Base-by-base conservation (phyloP, 2,888 invertebrate genomes). In the Syrphus vitripennis region DNA sequence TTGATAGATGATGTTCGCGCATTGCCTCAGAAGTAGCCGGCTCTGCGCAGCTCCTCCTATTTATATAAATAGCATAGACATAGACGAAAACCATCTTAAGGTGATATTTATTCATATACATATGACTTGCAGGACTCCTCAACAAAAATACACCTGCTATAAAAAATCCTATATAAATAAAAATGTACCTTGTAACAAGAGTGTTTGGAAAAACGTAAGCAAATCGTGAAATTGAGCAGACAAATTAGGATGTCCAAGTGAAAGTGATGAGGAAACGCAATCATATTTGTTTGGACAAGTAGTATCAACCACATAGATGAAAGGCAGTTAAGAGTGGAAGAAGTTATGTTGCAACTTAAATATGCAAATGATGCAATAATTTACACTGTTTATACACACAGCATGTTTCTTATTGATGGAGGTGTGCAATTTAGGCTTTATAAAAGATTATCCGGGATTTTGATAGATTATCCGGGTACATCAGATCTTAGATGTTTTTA, bases 181-280 rank as follows among this genome's bases (percentile, higher is more conserved):
- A 61, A 61, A 59, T 9, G 34, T 21, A 21, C 16, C 48, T 19
- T 2, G 48, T 65, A 65, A 65, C 65, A 31, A 67, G n/a, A n/a
- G 67, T 67, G 67, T 50, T 67, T 50, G 55, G 12, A 19, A 76
- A 81, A 74, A 63, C 45, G 72, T 48, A 53, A 69, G 65, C 75
- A 75, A 76, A 84, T 65, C 48, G 75, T 63, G 42, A 80, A 75
- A 80, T 67, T 71, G 59, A 76, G 53, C 59, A 59, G 53, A 83
- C 74, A 80, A 84, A 76, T 84, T 84, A 84, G 80, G 83, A 80
- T 84, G 75, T 80, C 61, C 80, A 71, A 65, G 83, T 84, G 83
- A 84, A 84, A 84, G 83, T 76, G 75, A 84, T 80, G 80, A 84
- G 83, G 83, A 84, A 84, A 84, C 71, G 75, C 71, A 76, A 67